Conservation (phyloP, 2,888 invertebrate species). For the Drosophila multiciliata region DNA sequence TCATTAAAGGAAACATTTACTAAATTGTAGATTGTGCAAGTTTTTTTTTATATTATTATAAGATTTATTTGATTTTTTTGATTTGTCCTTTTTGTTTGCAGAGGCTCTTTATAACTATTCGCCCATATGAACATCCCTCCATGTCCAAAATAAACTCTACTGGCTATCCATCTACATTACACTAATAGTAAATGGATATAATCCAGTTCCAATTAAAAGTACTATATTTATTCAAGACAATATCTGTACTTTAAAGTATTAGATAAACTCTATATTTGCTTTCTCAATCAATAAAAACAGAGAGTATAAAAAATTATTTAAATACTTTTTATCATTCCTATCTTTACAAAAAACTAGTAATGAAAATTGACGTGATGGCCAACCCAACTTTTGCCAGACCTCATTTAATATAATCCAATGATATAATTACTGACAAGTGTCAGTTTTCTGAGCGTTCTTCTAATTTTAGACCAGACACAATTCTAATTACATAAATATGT, state of each 20-base stretch:
- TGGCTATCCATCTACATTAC: background rate
- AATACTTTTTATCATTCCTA: background rate
- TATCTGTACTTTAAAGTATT: background rate
- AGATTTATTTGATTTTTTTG: no score
- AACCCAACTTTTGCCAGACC: background rate
- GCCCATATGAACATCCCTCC: background rate
- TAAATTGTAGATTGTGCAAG: no score
- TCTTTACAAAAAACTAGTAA: background rate
- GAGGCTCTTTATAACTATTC: background rate
- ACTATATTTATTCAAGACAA: background rate
- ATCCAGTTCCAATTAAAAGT: background rate
- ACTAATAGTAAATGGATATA: background rate
- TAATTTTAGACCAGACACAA: conserved; percentile 19
- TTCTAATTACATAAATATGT: conserved; percentile 28
- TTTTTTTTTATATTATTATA: background rate
- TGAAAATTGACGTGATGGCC: background rate
- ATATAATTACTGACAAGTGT: conserved; percentile 18
- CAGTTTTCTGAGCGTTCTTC: conserved; percentile 1
- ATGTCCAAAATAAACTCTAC: background rate
- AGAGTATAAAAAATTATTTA: background rate
- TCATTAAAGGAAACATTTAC: background rate
- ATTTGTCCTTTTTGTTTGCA: background rate
- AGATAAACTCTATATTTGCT: background rate
- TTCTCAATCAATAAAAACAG: background rate
- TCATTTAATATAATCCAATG: background rate